Evolutionary conservation across 1,140 invertebrate species (phyloP).

Genomic region (Capitella teleta): DNA sequence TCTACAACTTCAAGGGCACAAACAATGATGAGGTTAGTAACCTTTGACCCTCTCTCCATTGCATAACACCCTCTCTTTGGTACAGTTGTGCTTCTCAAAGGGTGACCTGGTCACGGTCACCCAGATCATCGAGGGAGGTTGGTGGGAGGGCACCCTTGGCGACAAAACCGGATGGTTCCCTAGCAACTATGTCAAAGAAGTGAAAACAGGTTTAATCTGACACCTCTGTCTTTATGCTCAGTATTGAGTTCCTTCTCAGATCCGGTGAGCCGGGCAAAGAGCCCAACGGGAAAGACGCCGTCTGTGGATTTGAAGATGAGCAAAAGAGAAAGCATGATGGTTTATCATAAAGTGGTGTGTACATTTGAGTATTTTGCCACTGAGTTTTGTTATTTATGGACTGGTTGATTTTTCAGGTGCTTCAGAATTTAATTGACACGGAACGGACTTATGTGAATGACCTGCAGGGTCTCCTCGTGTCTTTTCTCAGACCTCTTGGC

Average conservation of each 20-base stretch:
- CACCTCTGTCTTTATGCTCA: no score
- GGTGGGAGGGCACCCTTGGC: constrained; percentile 93
- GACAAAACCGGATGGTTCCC: constrained; percentile 98
- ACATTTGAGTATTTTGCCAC: background rate
- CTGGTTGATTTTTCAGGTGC: constrained; percentile 49
- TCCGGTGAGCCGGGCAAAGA: no score
- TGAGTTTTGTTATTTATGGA: background rate
- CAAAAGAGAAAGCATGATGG: background rate
- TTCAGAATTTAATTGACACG: constrained; percentile 85
- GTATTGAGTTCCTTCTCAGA: no score
- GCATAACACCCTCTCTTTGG: constrained; percentile 15
- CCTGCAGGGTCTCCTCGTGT: constrained; percentile 68
- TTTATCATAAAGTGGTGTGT: constrained; percentile 36
- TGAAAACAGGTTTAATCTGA: no score
- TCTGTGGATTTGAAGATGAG: background rate
- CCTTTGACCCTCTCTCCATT: background rate
- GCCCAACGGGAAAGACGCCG: no score
- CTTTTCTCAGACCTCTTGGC: constrained; percentile 72
- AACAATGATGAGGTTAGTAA: constrained; percentile 88
- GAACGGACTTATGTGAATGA: constrained; percentile 80
- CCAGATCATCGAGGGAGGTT: constrained; percentile 83
- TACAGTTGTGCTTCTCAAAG: constrained; percentile 86
- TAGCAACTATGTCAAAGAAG: constrained; percentile 89
- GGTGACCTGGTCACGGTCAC: constrained; percentile 94
- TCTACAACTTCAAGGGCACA: constrained; percentile 84